Percentiles rank a stretch among this genome's conserved stretches.
Evolutionary conservation across 2,888 invertebrate genomes (phyloP).

Genomic region (Cecidostiba fungosa): DNA sequence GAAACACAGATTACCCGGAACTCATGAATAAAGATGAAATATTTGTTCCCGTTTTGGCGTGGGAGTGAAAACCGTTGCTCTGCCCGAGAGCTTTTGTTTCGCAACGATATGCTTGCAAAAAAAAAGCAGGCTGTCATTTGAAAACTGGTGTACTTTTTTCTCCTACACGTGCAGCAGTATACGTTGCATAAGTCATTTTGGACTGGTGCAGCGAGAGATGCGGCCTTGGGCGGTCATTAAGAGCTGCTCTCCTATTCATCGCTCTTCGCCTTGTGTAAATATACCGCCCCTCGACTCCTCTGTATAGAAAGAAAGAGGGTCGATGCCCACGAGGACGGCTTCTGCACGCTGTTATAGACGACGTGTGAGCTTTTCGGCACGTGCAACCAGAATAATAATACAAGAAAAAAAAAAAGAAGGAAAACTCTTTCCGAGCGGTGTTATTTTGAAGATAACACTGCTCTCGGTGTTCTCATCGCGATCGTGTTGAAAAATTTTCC

Average conservation of each 20-base stretch:
- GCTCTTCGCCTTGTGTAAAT: constrained; percentile 36
- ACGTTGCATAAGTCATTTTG: constrained; percentile 15
- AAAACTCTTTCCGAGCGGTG: neutral
- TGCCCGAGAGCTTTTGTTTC: too few relatives aligned
- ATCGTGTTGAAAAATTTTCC: neutral
- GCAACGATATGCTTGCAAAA: too few relatives aligned
- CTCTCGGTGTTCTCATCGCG: neutral
- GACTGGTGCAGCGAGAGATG: neutral
- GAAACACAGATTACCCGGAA: neutral
- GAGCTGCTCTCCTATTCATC: constrained; percentile 52
- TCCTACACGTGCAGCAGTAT: neutral
- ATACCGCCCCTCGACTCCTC: constrained; percentile 7
- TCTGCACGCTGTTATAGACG: too few relatives aligned
- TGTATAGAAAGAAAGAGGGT: constrained; percentile 10
- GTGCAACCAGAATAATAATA: neutral
- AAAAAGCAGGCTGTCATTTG: neutral
- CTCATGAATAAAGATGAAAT: neutral
- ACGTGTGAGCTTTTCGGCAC: neutral
- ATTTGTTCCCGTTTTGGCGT: neutral
- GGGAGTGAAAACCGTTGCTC: neutral
- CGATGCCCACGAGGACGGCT: constrained; percentile 8
- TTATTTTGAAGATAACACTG: neutral
- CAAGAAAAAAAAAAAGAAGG: too few relatives aligned
- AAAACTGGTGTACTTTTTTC: neutral
- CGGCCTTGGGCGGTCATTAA: constrained; percentile 53